Conservation (phyloP, 2,888 invertebrate species). For the Prenolepis imparis region DNA sequence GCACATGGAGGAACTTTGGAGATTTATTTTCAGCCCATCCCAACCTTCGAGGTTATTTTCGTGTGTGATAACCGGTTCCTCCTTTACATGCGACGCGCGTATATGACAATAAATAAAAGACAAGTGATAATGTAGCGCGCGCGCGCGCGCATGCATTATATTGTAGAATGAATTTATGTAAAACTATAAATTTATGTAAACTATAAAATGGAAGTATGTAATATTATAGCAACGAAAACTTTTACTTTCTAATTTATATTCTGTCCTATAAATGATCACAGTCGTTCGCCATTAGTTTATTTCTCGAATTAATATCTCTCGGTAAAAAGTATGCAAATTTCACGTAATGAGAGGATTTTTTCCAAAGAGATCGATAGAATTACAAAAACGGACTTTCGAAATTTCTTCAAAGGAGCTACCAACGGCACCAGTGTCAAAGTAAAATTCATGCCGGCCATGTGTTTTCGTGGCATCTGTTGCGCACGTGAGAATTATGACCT, state of each 20-base stretch:
- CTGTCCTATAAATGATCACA: not conserved
- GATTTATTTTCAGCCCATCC: conserved; percentile 51
- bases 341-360: not conserved
- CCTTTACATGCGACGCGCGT: not conserved
- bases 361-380: not conserved
- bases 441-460: conserved; percentile 63
- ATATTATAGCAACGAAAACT: not conserved
- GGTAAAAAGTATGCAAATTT: not conserved
- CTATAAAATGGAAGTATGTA: not conserved
- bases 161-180: not conserved
- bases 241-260: not conserved
- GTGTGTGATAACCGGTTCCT: conserved; percentile 56
- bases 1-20: not conserved
- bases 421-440: conserved; percentile 25
- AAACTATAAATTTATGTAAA: not conserved
- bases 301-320: no score
- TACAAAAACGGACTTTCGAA: not conserved
- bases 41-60: conserved; percentile 57
- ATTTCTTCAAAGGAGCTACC: not conserved
- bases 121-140: not conserved
- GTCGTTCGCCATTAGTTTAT: no score
- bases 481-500: conserved; percentile 78
- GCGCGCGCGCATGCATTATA: no score
- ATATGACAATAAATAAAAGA: not conserved
- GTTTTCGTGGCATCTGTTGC: conserved; percentile 80